Evolutionary conservation across 2,888 invertebrate species (phyloP), one percentile per base, ranked within the genome.

Genomic region (Caradrina clavipalpis): DNA sequence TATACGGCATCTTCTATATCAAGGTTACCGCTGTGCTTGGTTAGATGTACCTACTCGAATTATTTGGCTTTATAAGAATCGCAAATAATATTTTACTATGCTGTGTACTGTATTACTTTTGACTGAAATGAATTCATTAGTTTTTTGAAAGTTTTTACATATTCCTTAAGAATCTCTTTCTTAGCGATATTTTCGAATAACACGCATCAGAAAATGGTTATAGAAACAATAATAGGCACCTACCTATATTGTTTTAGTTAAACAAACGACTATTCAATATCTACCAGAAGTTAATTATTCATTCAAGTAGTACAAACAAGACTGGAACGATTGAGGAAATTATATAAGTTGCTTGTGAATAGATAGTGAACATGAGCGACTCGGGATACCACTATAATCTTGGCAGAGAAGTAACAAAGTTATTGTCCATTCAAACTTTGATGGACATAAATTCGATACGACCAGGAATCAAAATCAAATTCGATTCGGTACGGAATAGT

Each of bases 361-460:
- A 58, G 69, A 64, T 74, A 73, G 56, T 22, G 59, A 68, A 72
- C 69, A 78, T 85, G 86, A 84, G 79, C 78, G 80, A 87, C 78
- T 85, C 79, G 67, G 74, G 76, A 74, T 78, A 78, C 73, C 73
- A 73, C 79, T 82, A 86, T 87, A 86, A 87, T 88, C 85, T 83
- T 82, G 63, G 82, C 83, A 83, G 87, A 86, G 86, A 87, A 86
- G 87, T 87, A 91, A 90, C 89, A 88, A 88, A 90, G 86, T 89
- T 91, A 90, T 86, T 85, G 89, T 89, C 88, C 87, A 90, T 90
- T 90, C 87, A 88, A 90, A 91, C 89, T 90, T 89, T 82, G 87
- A 86, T 84, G 76, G 88, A 88, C 86, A 87, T 87, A 87, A 91
- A 91, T 88, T 89, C 87, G 85, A 89, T 88, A 87, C 84, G 85